Percentiles rank a stretch among this genome's conserved stretches.
Evolutionary conservation across 2,113 vertebrate species (phyloP).

Genomic region (Notiomystis cincta): DNA sequence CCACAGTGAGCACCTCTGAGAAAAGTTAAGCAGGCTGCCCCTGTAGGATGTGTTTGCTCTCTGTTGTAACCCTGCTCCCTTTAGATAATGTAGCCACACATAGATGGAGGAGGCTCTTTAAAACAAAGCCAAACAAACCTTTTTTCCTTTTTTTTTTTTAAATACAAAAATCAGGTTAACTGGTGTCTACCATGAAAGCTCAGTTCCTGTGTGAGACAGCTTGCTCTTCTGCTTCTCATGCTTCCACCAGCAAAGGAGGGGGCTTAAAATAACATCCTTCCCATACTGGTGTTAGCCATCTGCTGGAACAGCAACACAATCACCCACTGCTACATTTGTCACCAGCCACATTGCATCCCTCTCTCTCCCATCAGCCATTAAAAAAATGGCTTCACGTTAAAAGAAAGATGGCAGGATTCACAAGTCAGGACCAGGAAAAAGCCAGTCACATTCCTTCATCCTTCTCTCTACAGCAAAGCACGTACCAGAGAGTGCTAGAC

Average conservation of each 20-base stretch:
- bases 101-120: not conserved
- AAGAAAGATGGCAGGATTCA: not conserved
- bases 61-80: not conserved
- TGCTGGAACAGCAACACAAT: not conserved
- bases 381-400: not conserved
- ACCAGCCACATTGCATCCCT: not conserved
- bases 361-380: not conserved
- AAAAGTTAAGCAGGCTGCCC: not conserved
- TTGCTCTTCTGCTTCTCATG: not conserved
- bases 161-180: not conserved
- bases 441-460: not conserved
- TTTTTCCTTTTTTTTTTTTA: not conserved
- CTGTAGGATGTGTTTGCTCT: not conserved
- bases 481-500: fast-evolving
- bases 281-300: not conserved
- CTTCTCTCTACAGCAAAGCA: not conserved
- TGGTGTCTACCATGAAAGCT: not conserved
- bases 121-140: not conserved
- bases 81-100: not conserved
- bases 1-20: not conserved
- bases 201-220: not conserved
- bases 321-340: not conserved
- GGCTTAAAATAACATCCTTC: slow-evolving; percentile 24
- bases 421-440: not conserved
- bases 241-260: not conserved